Conservation (phyloP, 2,888 invertebrate genomes). For the Aphodius sticticus region DNA sequence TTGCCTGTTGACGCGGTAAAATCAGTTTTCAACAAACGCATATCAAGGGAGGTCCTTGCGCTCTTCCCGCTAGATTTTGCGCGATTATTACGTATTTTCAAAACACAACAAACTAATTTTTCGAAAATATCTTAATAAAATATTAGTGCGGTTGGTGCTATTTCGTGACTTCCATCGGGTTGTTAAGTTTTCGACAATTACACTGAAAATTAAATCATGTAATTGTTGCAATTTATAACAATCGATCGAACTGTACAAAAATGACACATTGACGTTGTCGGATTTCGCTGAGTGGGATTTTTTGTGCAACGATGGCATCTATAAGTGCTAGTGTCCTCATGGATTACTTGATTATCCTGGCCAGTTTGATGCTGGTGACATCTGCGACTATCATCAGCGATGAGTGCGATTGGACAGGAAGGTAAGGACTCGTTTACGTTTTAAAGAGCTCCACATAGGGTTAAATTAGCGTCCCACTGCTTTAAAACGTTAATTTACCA, state of each 20-base stretch:
- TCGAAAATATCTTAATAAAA: background rate
- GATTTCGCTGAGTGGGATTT: constrained; percentile 5
- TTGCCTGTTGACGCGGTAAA: constrained; percentile 37
- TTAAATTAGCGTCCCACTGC: constrained; percentile 20
- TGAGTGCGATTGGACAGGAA: constrained; percentile 76
- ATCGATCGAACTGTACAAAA: constrained; percentile 7
- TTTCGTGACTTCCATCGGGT: constrained; percentile 1
- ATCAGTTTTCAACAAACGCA: constrained; percentile 34
- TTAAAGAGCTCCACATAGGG: background rate
- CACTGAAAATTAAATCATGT: constrained; percentile 16
- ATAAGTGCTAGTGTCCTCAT: constrained; percentile 18
- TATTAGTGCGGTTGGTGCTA: constrained; percentile 21
- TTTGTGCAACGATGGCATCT: constrained; percentile 9
- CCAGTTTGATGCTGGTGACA: constrained; percentile 49
- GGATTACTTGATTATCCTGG: constrained; percentile 36
- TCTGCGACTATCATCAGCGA: constrained; percentile 70
- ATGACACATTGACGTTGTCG: constrained; percentile 5
- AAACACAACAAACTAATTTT: background rate
- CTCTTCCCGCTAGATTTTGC: background rate
- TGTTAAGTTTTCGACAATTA: background rate
- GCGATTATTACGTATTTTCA: constrained; percentile 1
- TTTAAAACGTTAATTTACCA: constrained; percentile 12
- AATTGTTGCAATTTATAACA: constrained; percentile 1
- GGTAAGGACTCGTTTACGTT: constrained; percentile 60
- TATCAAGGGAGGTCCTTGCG: constrained; percentile 12